Evolutionary conservation across 2,888 invertebrate species (phyloP).

Genomic region (Tenthredo mesomela): DNA sequence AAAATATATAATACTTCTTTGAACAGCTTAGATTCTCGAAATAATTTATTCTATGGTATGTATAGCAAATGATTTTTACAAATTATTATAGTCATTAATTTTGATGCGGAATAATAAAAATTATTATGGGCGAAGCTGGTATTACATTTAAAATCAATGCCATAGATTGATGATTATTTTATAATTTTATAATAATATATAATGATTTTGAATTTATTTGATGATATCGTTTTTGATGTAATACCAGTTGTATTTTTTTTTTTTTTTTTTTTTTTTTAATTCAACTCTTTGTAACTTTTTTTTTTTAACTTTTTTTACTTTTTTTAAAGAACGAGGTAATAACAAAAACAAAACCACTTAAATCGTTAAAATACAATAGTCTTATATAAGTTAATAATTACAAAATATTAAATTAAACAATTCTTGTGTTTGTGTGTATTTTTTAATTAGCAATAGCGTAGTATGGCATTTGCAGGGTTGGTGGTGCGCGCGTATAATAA

Average conservation of each 20-base stretch:
- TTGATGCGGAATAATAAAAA: neutral
- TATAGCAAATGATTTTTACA: neutral
- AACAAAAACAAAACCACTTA: conserved; percentile 47
- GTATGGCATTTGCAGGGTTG: conserved; percentile 51
- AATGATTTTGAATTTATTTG: neutral
- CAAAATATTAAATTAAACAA: conserved; percentile 66
- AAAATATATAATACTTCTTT: neutral
- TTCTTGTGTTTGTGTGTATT: conserved; percentile 41
- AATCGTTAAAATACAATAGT: conserved; percentile 54
- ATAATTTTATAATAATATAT: neutral
- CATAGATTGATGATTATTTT: neutral
- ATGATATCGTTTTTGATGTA: neutral
- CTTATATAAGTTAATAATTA: conserved; percentile 71
- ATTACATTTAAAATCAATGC: conserved; percentile 2
- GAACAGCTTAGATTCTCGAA: neutral
- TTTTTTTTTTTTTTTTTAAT: neutral
- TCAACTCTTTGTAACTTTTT: conserved; percentile 5
- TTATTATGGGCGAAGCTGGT: neutral
- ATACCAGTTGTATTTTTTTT: neutral
- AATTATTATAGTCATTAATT: neutral
- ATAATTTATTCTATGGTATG: conserved; percentile 7
- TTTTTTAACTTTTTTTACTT: neutral
- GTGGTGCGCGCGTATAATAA: conserved; percentile 28
- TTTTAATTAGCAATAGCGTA: conserved; percentile 40
- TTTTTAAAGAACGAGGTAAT: conserved; percentile 32